Evolutionary conservation across 2,113 vertebrate species (phyloP), one percentile per base, ranked within the genome.

Genomic region (Panthera uncia): DNA sequence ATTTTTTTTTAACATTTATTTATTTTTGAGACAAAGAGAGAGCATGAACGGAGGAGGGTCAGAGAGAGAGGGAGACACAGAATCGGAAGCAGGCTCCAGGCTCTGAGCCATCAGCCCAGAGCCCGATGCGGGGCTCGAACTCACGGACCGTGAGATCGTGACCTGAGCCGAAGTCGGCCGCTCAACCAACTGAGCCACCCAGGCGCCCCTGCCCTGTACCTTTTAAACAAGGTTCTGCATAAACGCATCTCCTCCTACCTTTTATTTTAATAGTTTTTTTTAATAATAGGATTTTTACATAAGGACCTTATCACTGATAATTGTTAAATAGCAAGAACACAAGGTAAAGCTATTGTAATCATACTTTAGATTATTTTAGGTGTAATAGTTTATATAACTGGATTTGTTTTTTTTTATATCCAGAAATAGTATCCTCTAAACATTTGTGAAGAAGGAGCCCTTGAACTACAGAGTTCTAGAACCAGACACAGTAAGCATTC

Each of bases 381-480:
- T 71, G 14, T 73, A 52, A 63, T 80, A 13, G 23, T 93, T 88
- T 82, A 15, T 88, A 31, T 92, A 82, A 66, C 65, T 87, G 63
- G 55, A 5, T 7, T n/a, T n/a, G 69, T 69, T 48, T 63, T 11
- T 50, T 50, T 48, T 50, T 38, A 55, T 48, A 66, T 48, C 16
- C 78, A 19, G 33, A 74, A 73, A 41, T 41, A 52, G 2, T 76
- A 29, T 85, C 52, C 29, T 91, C 8, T 86, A 91, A 68, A 82
- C 88, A 79, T 73, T 88, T 91, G 45, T 91, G 55, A 94, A 52
- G 23, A 65, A 65, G 57, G 48, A 89, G 41, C 92, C 33, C 19
- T 66, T 84, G 8, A 94, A 33, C 74, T 91, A 41, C 31, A 80
- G n/a, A 52, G 21, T 79, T 94, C 74, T 63, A 91, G 94, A 97